These are phyloP conservation scores for Eristalinus aeneus DNA, from an alignment of 2,888 invertebrate genomes.

Conservation along the genomic window DNA sequence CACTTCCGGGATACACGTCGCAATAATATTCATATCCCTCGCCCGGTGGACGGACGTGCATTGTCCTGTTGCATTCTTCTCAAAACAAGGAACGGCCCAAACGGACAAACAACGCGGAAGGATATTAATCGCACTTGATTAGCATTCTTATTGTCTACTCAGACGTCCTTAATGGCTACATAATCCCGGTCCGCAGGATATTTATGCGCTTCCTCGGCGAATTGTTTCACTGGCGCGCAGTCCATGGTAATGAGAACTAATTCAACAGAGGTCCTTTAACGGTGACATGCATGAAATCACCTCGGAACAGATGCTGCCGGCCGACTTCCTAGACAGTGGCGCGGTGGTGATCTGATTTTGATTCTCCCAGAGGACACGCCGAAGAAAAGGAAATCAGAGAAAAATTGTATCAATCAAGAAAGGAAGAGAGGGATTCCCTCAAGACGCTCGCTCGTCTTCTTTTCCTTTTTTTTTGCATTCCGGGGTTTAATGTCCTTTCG, in stretches of 20 bases:
- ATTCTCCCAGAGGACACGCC: conserved; percentile 22
- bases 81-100: conserved; percentile 31
- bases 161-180: conserved; percentile 57
- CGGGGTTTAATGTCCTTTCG: conserved; percentile 59
- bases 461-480: conserved; percentile 37
- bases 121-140: conserved; percentile 69
- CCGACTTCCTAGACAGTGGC: conserved; percentile 21
- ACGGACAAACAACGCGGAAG: conserved; percentile 36
- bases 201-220: conserved; percentile 23
- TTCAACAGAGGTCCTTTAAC: conserved; percentile 53
- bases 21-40: conserved; percentile 61
- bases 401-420: conserved; percentile 52
- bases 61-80: conserved; percentile 25
- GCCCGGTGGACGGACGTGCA: conserved; percentile 44
- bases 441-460: conserved; percentile 10
- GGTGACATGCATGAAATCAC: conserved; percentile 60
- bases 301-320: conserved; percentile 53
- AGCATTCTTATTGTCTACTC: conserved; percentile 66
- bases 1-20: conserved; percentile 64
- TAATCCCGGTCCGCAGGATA: conserved; percentile 28
- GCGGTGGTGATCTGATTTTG: conserved; percentile 51
- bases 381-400: neutral
- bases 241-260: conserved; percentile 62
- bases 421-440: conserved; percentile 58
- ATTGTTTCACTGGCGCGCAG: conserved; percentile 54